phyloP scores from a whole-genome alignment of 2,797 vertebrate genomes.

The Pangasius mekongensis region DNA sequence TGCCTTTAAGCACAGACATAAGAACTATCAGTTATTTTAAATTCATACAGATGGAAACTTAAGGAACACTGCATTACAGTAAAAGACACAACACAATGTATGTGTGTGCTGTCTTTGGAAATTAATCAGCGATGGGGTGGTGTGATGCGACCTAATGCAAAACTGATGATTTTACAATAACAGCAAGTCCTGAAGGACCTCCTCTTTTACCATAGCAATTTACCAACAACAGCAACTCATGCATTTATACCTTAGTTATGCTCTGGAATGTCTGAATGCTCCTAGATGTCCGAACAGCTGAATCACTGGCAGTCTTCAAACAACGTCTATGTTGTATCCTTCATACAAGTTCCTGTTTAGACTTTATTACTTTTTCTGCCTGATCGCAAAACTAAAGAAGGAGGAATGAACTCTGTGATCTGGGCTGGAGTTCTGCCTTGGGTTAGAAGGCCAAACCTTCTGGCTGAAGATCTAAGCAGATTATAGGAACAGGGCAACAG shows the following conservation, averaged over 20 bases:
- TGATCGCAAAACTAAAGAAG: not conserved
- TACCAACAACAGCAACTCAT: not conserved
- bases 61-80: not conserved
- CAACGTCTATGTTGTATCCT: not conserved
- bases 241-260: not conserved
- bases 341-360: not conserved
- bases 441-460: not conserved
- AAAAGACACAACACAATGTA: not conserved
- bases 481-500: not conserved
- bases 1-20: slow-evolving; percentile 50
- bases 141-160: not conserved
- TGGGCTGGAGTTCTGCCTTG: not conserved
- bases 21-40: not conserved
- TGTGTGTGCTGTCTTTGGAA: not conserved
- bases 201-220: not conserved
- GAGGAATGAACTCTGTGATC: not conserved
- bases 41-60: not conserved
- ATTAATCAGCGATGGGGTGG: not conserved
- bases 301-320: not conserved
- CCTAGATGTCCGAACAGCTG: no score
- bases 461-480: not conserved
- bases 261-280: not conserved
- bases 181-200: not conserved
- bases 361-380: no score
- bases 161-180: not conserved